Percentiles rank a stretch among this genome's conserved stretches.
phyloP scores from a whole-genome alignment of 2,113 vertebrate species.

The Hassar affinis region DNA sequence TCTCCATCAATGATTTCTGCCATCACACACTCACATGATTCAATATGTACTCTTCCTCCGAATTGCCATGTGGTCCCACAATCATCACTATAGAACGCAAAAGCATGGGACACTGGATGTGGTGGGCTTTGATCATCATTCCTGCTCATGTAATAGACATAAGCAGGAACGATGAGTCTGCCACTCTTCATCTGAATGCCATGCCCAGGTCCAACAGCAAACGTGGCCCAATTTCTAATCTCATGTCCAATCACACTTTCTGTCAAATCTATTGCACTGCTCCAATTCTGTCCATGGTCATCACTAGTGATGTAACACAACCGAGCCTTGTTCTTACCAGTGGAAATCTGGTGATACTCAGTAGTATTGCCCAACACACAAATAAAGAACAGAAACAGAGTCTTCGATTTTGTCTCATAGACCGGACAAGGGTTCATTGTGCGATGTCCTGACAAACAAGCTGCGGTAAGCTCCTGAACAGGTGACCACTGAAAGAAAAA shows the following conservation, averaged over 20 bases:
- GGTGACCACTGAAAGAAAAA: constrained; percentile 68
- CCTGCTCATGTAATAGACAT: constrained; percentile 71
- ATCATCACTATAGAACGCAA: constrained; percentile 87
- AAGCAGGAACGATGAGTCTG: constrained; percentile 82
- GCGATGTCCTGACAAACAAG: constrained; percentile 64
- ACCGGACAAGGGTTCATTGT: constrained; percentile 80
- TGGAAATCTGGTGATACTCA: constrained; percentile 78
- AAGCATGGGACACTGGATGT: background rate
- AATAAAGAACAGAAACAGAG: constrained; percentile 87
- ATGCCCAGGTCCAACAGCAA: constrained; percentile 90
- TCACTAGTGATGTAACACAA: constrained; percentile 83
- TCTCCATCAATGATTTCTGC: constrained; percentile 74
- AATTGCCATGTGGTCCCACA: constrained; percentile 76
- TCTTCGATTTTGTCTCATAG: constrained; percentile 68
- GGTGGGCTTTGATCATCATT: background rate
- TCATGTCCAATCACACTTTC: constrained; percentile 78
- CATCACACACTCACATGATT: constrained; percentile 84
- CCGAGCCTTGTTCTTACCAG: constrained; percentile 81
- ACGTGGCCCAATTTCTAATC: constrained; percentile 82
- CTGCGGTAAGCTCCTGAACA: constrained; percentile 62
- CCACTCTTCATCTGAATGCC: constrained; percentile 81
- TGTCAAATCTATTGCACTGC: constrained; percentile 77
- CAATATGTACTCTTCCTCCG: constrained; percentile 61
- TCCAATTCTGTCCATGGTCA: constrained; percentile 84
- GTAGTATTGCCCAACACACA: constrained; percentile 73